A percentile compares a stretch with the other conserved stretches of the same genome.
These are phyloP conservation scores for Trichonephila clavipes DNA, from an alignment of 1,140 invertebrate genomes.

Conservation along the genomic window DNA sequence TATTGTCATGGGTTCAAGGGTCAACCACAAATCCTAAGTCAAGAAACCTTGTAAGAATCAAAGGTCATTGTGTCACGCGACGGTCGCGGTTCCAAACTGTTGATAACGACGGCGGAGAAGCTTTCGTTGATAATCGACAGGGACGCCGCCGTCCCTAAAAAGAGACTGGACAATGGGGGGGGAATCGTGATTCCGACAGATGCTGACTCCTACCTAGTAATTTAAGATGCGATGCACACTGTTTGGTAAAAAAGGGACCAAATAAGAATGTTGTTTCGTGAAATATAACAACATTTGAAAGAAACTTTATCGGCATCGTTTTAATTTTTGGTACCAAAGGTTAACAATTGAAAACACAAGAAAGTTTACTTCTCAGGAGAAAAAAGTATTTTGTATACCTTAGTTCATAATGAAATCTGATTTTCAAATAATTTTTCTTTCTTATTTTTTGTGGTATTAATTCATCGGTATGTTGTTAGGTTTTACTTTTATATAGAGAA, in stretches of 20 bases:
- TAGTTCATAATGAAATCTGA: too few relatives aligned
- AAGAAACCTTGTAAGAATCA: background rate
- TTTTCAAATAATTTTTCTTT: too few relatives aligned
- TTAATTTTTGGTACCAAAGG: too few relatives aligned
- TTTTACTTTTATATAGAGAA: too few relatives aligned
- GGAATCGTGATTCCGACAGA: background rate
- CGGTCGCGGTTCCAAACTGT: background rate
- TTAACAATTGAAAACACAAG: too few relatives aligned
- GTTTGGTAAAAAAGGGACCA: background rate
- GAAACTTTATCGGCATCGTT: too few relatives aligned
- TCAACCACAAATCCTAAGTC: constrained; percentile 3
- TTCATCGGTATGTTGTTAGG: too few relatives aligned
- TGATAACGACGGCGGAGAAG: background rate
- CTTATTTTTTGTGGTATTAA: too few relatives aligned
- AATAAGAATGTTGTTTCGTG: too few relatives aligned
- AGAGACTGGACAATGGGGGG: background rate
- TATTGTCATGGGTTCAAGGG: constrained; percentile 20
- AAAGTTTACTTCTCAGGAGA: too few relatives aligned
- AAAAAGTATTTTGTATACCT: too few relatives aligned
- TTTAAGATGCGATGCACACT: background rate
- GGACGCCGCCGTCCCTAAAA: background rate
- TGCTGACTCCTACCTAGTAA: background rate
- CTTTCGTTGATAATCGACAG: background rate
- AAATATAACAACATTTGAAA: too few relatives aligned
- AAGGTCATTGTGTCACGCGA: constrained; percentile 14